Evolutionary conservation across 2,888 invertebrate genomes (phyloP).

Genomic region (Dicyrtoma fusca): DNA sequence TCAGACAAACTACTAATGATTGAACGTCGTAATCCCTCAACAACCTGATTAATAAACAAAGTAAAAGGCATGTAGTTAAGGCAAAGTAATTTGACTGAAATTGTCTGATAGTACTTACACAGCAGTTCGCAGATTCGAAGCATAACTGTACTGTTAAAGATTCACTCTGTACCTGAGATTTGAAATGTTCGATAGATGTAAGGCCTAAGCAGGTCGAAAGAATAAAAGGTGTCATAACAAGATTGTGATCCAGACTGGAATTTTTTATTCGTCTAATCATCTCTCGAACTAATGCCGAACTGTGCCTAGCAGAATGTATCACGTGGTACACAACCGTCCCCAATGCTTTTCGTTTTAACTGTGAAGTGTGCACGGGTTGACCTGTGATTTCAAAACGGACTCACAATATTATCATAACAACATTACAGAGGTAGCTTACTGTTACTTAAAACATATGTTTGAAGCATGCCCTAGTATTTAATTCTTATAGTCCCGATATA

Average conservation of each 20-base stretch:
- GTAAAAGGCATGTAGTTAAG: too few species aligned
- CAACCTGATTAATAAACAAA: too few species aligned
- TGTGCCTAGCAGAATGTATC: constrained; percentile 44
- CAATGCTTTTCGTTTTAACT: constrained; percentile 44
- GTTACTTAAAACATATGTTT: too few species aligned
- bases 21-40: constrained; percentile 42
- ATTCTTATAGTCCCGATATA: neutral
- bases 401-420: too few species aligned
- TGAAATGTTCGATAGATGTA: constrained; percentile 43
- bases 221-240: constrained; percentile 50
- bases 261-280: constrained; percentile 45
- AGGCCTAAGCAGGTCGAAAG: constrained; percentile 47
- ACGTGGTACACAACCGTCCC: constrained; percentile 51
- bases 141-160: neutral
- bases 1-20: constrained; percentile 44
- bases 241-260: constrained; percentile 42
- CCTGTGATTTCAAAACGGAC: constrained; percentile 8
- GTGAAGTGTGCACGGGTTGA: constrained; percentile 9
- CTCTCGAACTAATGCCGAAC: constrained; percentile 38
- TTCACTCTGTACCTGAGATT: constrained; percentile 32
- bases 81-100: too few species aligned
- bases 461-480: too few species aligned
- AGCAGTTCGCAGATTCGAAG: too few species aligned
- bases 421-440: too few species aligned
- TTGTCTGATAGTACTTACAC: too few species aligned